These are phyloP conservation scores for Rallus crepitans DNA, from an alignment of 2,797 vertebrate genomes.

Conservation along the genomic window DNA sequence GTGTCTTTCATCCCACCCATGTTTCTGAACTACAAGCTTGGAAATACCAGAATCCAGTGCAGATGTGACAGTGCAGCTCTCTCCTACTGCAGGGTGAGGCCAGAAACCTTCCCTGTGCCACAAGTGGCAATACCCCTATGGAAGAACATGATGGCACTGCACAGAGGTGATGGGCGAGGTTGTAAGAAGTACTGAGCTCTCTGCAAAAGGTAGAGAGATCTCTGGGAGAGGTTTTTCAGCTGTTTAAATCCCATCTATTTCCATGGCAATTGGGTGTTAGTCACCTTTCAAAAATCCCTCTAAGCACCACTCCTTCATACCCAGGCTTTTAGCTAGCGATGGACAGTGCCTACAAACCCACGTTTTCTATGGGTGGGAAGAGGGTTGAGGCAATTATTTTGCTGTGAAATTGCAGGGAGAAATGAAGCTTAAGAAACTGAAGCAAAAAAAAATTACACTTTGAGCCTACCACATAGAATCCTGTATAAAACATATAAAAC, in stretches of 20 bases:
- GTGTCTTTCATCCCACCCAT: accelerated
- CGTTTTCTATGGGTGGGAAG: background rate
- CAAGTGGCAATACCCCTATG: background rate
- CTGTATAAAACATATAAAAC: background rate
- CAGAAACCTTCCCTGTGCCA: background rate
- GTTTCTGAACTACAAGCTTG: background rate
- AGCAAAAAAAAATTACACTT: background rate
- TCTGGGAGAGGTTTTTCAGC: background rate
- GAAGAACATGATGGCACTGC: accelerated
- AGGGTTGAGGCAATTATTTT: background rate
- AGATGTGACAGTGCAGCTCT: background rate
- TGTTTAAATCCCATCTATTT: background rate
- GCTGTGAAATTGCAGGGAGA: background rate
- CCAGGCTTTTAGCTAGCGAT: background rate
- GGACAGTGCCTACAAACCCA: background rate
- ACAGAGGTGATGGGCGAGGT: background rate
- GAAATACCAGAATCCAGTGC: background rate
- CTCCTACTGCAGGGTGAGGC: background rate
- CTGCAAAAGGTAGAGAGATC: background rate
- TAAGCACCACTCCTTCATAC: background rate
- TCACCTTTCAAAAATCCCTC: background rate
- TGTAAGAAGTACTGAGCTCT: background rate
- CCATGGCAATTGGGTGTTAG: background rate
- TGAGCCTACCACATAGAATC: background rate
- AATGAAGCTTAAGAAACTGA: background rate